Percentiles rank a stretch among this genome's conserved stretches.
These are phyloP conservation scores for Acanthurus leucopareius DNA, from an alignment of 2,797 vertebrate species.

Conservation along the genomic window DNA sequence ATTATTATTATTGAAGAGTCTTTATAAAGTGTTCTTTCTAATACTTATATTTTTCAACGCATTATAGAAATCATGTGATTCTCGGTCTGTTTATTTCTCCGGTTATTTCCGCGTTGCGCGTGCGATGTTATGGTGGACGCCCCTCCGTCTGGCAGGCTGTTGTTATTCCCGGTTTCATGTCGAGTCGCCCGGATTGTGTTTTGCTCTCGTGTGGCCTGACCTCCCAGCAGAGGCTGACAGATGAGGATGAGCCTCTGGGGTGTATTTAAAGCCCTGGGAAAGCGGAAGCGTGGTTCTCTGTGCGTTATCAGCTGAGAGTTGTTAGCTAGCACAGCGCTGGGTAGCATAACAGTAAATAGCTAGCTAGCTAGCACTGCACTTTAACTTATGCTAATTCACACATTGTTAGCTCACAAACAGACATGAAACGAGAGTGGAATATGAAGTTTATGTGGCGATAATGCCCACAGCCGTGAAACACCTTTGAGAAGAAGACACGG, in stretches of 20 bases:
- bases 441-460: background rate
- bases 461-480: background rate
- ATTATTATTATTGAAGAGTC: too few relatives aligned
- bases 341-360: background rate
- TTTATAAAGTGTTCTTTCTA: too few relatives aligned
- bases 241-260: slow-evolving; percentile 42
- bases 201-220: background rate
- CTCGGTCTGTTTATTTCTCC: background rate
- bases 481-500: background rate
- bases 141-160: slow-evolving; percentile 35
- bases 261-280: slow-evolving; percentile 59
- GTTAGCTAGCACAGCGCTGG: slow-evolving; percentile 22
- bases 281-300: slow-evolving; percentile 59
- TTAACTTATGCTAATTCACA: background rate
- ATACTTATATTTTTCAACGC: too few relatives aligned
- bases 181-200: slow-evolving; percentile 14
- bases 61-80: background rate
- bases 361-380: background rate
- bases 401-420: background rate
- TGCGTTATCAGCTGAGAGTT: slow-evolving; percentile 44
- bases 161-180: slow-evolving; percentile 31
- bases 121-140: slow-evolving; percentile 14
- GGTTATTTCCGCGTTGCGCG: background rate
- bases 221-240: slow-evolving; percentile 22
- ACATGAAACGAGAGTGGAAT: slow-evolving; percentile 30